These are phyloP conservation scores for Epizoanthus stellaris DNA, from an alignment of 92 coral and sea anemone genomes.

Conservation along the genomic window DNA sequence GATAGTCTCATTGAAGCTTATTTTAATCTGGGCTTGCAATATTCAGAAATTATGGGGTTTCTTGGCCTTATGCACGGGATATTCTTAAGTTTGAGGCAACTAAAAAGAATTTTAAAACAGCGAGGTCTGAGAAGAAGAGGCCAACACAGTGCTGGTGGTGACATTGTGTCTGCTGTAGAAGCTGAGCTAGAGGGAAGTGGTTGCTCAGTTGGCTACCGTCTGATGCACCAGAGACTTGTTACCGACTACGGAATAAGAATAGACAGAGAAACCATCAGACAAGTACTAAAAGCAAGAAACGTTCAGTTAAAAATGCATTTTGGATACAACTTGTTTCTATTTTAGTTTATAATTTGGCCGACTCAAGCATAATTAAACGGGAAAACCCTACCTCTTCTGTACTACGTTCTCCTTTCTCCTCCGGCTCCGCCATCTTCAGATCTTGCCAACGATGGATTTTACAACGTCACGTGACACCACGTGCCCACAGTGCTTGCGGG, in stretches of 20 bases:
- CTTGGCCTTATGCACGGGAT: conserved; percentile 30
- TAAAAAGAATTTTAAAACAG: background rate
- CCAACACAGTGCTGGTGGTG: conserved; percentile 2
- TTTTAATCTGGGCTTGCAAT: too few relatives aligned
- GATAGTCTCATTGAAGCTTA: too few relatives aligned
- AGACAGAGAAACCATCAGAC: conserved; percentile 11
- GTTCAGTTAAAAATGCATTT: too few relatives aligned
- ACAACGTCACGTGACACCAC: too few relatives aligned
- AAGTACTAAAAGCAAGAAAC: background rate
- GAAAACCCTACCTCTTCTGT: too few relatives aligned
- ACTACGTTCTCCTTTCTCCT: too few relatives aligned
- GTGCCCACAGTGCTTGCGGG: too few relatives aligned
- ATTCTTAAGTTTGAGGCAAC: conserved; percentile 15
- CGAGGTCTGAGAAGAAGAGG: conserved; percentile 18
- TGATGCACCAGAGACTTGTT: conserved; percentile 29
- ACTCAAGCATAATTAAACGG: too few relatives aligned
- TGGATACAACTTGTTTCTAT: too few relatives aligned
- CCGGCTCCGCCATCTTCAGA: too few relatives aligned
- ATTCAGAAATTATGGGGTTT: background rate
- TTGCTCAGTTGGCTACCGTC: conserved; percentile 1
- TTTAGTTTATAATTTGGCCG: too few relatives aligned
- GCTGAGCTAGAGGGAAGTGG: conserved; percentile 33
- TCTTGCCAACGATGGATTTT: too few relatives aligned
- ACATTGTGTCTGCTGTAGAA: conserved; percentile 28
- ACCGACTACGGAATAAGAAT: conserved; percentile 11